phyloP scores from a whole-genome alignment of 2,888 invertebrate genomes.

The Rhagium mordax region DNA sequence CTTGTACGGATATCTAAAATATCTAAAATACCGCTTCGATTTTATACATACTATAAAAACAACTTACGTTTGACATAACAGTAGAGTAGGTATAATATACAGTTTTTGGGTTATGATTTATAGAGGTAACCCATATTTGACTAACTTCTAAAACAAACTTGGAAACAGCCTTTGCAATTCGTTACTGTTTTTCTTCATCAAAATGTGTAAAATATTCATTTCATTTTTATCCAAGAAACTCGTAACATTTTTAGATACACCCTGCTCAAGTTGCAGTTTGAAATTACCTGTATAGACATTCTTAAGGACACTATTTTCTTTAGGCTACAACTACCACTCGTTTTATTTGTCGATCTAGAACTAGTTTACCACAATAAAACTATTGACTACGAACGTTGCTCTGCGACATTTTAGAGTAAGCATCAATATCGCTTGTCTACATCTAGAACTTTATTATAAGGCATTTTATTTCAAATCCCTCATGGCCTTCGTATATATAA shows the following conservation, averaged over 20 bases:
- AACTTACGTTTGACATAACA: neutral
- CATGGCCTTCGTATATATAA: neutral
- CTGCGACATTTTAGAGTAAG: neutral
- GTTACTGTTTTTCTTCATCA: too few relatives aligned
- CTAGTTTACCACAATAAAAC: neutral
- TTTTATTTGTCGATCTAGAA: too few relatives aligned
- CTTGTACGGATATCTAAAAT: neutral
- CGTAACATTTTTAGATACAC: too few relatives aligned
- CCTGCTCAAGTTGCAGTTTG: too few relatives aligned
- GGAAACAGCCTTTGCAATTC: neutral
- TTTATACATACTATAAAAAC: neutral
- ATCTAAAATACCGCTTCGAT: neutral
- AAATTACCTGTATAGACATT: too few relatives aligned
- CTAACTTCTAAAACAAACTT: conserved; percentile 7
- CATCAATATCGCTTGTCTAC: conserved; percentile 3
- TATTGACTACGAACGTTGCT: neutral
- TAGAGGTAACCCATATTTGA: neutral
- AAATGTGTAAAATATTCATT: too few relatives aligned
- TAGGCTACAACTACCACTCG: too few relatives aligned
- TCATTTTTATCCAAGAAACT: too few relatives aligned
- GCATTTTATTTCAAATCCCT: neutral
- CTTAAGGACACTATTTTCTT: too few relatives aligned
- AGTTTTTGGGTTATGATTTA: neutral
- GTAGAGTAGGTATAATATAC: neutral
- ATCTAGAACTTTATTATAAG: neutral